Evolutionary conservation across 2,888 invertebrate species (phyloP).

Genomic region (Brachyptera putata): DNA sequence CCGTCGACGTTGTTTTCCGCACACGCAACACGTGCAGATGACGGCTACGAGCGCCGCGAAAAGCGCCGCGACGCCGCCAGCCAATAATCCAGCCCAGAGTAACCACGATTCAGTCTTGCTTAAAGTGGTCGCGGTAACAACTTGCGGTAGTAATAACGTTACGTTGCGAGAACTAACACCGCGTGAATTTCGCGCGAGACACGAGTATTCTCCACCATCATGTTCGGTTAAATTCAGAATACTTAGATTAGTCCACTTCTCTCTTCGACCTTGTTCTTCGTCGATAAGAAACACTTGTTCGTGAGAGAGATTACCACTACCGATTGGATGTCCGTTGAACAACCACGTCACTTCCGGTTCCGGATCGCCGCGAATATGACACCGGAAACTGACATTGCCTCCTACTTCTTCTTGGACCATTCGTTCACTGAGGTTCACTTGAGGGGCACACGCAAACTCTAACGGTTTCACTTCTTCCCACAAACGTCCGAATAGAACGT

Average conservation of each 20-base stretch:
- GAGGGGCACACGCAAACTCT: slow-evolving; percentile 79
- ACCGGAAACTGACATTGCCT: slow-evolving; percentile 75
- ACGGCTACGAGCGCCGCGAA: slow-evolving; percentile 56
- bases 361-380: slow-evolving; percentile 77
- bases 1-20: slow-evolving; percentile 46
- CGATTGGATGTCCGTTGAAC: slow-evolving; percentile 65
- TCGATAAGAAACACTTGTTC: slow-evolving; percentile 31
- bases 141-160: slow-evolving; percentile 44
- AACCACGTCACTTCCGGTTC: slow-evolving; percentile 80
- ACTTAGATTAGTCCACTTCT: slow-evolving; percentile 76
- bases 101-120: slow-evolving; percentile 65
- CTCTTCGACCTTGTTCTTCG: slow-evolving; percentile 31
- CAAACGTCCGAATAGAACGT: slow-evolving; percentile 66
- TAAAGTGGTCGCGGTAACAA: slow-evolving; percentile 66
- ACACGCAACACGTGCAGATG: slow-evolving; percentile 54
- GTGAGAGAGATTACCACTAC: slow-evolving; percentile 49
- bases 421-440: slow-evolving; percentile 54
- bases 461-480: slow-evolving; percentile 74
- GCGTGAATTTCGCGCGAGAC: slow-evolving; percentile 66
- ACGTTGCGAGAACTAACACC: slow-evolving; percentile 59
- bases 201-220: slow-evolving; percentile 81
- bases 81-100: slow-evolving; percentile 65
- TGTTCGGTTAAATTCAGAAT: slow-evolving; percentile 75
- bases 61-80: slow-evolving; percentile 65
- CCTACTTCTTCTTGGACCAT: slow-evolving; percentile 71